phyloP scores from a whole-genome alignment of 2,113 vertebrate genomes.

The Anhinga anhinga region DNA sequence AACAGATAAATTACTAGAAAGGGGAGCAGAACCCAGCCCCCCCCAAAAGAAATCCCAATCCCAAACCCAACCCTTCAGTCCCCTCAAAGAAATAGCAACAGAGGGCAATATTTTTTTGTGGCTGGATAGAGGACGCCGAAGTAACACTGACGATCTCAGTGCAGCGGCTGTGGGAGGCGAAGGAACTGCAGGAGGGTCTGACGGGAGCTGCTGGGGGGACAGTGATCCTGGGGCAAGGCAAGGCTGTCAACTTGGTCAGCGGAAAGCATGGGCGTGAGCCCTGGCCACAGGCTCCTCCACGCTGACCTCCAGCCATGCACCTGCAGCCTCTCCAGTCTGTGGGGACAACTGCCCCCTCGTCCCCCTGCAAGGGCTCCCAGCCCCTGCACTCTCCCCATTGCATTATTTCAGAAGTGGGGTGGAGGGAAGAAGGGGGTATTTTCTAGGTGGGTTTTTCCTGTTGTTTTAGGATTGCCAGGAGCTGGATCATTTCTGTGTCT shows the following conservation, averaged over 20 bases:
- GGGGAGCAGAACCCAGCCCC: not conserved
- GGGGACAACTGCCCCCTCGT: not conserved
- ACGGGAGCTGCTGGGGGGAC: not conserved
- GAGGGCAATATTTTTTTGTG: not conserved
- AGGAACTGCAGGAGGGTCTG: not conserved
- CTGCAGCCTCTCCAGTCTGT: not conserved
- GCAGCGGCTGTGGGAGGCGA: not conserved
- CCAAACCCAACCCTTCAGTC: not conserved
- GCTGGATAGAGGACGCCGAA: constrained; percentile 1
- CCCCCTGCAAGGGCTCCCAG: not conserved
- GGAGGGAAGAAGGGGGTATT: constrained; percentile 42
- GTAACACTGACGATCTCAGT: not conserved
- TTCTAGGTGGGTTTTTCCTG: constrained; percentile 39
- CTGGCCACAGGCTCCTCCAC: not conserved
- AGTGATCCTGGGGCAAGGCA: not conserved
- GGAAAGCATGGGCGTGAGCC: not conserved
- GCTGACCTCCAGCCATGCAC: not conserved
- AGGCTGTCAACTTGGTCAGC: not conserved
- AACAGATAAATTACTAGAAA: constrained; percentile 39
- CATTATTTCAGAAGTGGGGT: constrained; percentile 26
- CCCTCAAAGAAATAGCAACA: not conserved
- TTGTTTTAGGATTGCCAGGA: constrained; percentile 37
- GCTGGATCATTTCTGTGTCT: constrained; percentile 55
- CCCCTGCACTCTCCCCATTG: not conserved
- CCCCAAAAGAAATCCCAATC: not conserved